These are phyloP conservation scores for Dryobotodes eremita DNA, from an alignment of 2,888 invertebrate genomes.

Conservation along the genomic window DNA sequence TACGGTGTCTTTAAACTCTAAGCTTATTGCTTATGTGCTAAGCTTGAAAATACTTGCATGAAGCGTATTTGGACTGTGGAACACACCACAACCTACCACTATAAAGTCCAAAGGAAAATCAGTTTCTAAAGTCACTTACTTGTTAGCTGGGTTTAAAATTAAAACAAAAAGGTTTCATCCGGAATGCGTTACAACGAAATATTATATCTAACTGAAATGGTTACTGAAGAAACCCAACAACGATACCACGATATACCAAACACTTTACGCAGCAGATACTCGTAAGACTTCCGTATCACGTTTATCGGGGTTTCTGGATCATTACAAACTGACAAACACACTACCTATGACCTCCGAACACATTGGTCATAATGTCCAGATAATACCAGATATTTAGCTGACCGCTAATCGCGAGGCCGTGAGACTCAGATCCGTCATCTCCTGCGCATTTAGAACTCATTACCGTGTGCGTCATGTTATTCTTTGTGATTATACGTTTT, in stretches of 20 bases:
- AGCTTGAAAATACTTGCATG: neutral
- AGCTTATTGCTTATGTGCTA: no score
- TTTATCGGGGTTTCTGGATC: rapidly evolving
- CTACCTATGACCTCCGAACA: slow-evolving; percentile 2
- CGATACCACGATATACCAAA: neutral
- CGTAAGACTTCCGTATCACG: neutral
- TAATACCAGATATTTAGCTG: slow-evolving; percentile 52
- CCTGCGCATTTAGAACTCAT: slow-evolving; percentile 65
- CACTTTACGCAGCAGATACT: neutral
- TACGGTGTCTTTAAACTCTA: neutral
- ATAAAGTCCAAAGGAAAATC: neutral
- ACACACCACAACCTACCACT: no score
- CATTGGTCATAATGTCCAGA: slow-evolving; percentile 36
- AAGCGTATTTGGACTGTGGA: neutral
- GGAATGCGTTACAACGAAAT: neutral
- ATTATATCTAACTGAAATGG: neutral
- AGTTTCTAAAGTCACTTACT: neutral
- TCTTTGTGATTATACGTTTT: slow-evolving; percentile 29
- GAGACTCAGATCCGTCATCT: slow-evolving; percentile 55
- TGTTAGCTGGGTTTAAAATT: neutral
- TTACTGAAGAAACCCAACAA: neutral
- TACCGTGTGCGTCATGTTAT: slow-evolving; percentile 57
- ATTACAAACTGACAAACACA: neutral
- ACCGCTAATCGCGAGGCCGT: slow-evolving; percentile 63
- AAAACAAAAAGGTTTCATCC: neutral